Conservation (phyloP, 30 jellyfish, hydroid and myxozoan genomes). For the Pelagia noctiluca region DNA sequence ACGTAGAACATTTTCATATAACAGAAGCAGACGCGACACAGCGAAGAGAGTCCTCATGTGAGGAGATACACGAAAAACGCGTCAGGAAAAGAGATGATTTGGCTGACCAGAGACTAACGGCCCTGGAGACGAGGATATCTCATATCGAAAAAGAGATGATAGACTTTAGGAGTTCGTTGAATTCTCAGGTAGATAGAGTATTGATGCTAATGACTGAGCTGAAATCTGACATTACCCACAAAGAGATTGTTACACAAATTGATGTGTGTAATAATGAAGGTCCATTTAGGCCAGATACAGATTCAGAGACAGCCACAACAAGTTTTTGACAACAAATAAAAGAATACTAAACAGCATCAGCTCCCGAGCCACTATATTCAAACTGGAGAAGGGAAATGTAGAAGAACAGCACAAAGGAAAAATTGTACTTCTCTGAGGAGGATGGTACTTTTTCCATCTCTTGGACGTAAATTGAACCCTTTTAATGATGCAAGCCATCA, state of each 20-base stretch:
- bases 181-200: conserved; percentile 36
- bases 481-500: too few relatives aligned
- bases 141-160: conserved; percentile 39
- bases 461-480: too few relatives aligned
- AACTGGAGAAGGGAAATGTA: too few relatives aligned
- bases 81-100: background rate
- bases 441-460: too few relatives aligned
- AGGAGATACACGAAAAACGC: background rate
- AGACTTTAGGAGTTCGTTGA: conserved; percentile 18
- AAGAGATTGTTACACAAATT: conserved; percentile 28
- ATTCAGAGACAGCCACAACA: conserved; percentile 12
- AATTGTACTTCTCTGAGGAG: too few relatives aligned
- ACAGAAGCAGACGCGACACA: background rate
- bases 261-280: background rate
- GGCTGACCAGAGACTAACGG: conserved; percentile 12
- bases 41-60: background rate
- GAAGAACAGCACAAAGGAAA: too few relatives aligned
- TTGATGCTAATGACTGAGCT: conserved; percentile 35
- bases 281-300: conserved; percentile 3
- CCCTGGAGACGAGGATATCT: conserved; percentile 43
- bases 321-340: background rate
- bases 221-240: conserved; percentile 10
- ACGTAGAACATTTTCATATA: background rate
- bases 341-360: background rate
- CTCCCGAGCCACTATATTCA: too few relatives aligned